Evolutionary conservation across 2,888 invertebrate species (phyloP), one percentile per base, ranked within the genome.

Genomic region (Sericinus montela): DNA sequence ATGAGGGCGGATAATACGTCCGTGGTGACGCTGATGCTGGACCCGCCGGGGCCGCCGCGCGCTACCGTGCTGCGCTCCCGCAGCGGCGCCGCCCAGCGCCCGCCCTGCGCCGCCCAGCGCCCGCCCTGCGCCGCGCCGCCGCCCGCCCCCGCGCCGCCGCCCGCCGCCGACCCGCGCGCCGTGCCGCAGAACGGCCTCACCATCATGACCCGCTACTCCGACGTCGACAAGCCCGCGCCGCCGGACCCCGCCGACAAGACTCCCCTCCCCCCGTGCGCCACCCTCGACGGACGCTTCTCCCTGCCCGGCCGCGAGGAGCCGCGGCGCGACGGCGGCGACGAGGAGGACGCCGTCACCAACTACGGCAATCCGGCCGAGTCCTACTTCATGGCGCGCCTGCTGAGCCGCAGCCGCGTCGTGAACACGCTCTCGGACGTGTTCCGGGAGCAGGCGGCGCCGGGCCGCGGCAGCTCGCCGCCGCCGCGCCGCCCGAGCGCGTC

Each of bases 1-100:
- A 93, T 98, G 91, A 92, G 98, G 32, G 98, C 99, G 0, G 99
- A 99, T 80, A 99, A 99, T 77, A 97, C 98, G 0, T 97, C 97
- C 10, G 98, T 97, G 38, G 95, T 99, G 14, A 89, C 96, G 0
- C 89, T 98, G 14, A 95, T 98, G 92, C 87, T 98, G 54, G 97
- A 98, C 82, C 97, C 97, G 37, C 94, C 96, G 0, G 96, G 96
- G 0, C 95, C 93, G 6, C 94, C 95, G 10, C 90, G 93, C 40
- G 92, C 91, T 44, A 92, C 93, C 62, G 92, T 93, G 49, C 75
- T 91, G 55, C 82, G 85, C 43, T 80, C 84, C 2, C 72, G 85
- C 43, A 68, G 73, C 34, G 41, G 41, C 30, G 61, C 67, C 8
- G 63, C 67, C 3, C 56, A 41, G 35, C 50, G 15, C 1, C 57